These are phyloP conservation scores for Isotomurus palustris DNA, from an alignment of 2,888 invertebrate genomes.

Conservation along the genomic window DNA sequence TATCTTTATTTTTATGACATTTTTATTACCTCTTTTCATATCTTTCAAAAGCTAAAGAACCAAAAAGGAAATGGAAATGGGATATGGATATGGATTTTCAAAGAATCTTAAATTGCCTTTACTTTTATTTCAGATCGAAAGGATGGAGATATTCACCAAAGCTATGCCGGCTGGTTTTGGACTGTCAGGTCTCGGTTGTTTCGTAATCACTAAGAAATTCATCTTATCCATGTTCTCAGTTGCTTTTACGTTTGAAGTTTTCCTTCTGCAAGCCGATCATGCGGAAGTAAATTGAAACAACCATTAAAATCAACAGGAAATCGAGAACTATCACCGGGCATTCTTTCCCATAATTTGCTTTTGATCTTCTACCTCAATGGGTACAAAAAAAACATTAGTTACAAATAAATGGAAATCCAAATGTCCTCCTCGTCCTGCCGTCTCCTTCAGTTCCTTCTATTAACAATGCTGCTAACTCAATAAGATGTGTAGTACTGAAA, in stretches of 20 bases:
- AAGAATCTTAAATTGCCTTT: neutral
- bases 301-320: too few relatives aligned
- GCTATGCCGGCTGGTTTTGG: slow-evolving; percentile 8
- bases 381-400: too few relatives aligned
- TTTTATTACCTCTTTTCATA: neutral
- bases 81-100: neutral
- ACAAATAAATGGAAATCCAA: too few relatives aligned
- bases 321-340: too few relatives aligned
- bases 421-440: too few relatives aligned
- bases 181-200: slow-evolving; percentile 21
- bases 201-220: slow-evolving; percentile 19
- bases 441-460: too few relatives aligned
- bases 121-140: slow-evolving; percentile 14
- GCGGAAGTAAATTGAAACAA: neutral
- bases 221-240: slow-evolving; percentile 22
- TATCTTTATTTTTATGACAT: neutral
- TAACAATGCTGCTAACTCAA: too few relatives aligned
- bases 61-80: neutral
- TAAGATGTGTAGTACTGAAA: too few relatives aligned
- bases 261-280: slow-evolving; percentile 12
- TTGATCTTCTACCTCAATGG: too few relatives aligned
- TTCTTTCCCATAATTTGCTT: too few relatives aligned
- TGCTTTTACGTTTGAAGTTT: slow-evolving; percentile 27
- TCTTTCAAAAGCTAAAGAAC: too few relatives aligned
- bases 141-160: slow-evolving; percentile 10